phyloP scores from a whole-genome alignment of 2,797 vertebrate genomes.

The Coendou prehensilis region DNA sequence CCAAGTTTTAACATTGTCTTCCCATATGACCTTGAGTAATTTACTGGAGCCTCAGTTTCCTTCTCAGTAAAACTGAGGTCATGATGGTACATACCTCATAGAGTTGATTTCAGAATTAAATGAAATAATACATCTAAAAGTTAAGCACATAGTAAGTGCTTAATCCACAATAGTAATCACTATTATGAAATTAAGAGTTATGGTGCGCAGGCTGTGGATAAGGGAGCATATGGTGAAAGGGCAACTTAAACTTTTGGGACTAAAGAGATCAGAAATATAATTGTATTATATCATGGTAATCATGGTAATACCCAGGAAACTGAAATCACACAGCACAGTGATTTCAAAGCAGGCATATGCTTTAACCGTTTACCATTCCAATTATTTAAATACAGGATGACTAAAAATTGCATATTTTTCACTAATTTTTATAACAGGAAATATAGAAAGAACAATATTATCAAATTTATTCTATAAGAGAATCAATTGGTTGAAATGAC shows the following conservation, averaged over 20 bases:
- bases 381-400: not conserved
- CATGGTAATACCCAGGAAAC: not conserved
- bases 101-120: slow-evolving; percentile 57
- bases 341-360: not conserved
- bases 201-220: not conserved
- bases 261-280: not conserved
- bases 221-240: not conserved
- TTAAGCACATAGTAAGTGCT: not conserved
- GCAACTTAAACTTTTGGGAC: not conserved
- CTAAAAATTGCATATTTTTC: not conserved
- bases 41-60: not conserved
- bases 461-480: not conserved
- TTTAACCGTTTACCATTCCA: not conserved
- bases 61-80: not conserved
- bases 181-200: not conserved
- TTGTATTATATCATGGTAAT: not conserved
- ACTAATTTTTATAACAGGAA: not conserved
- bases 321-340: not conserved
- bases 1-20: not conserved
- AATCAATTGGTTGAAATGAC: not conserved
- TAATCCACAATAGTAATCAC: not conserved
- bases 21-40: not conserved
- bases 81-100: not conserved
- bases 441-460: not conserved
- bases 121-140: slow-evolving; percentile 48